Evolutionary conservation across 2,888 invertebrate species (phyloP).

Genomic region (Cephus rjabovi): DNA sequence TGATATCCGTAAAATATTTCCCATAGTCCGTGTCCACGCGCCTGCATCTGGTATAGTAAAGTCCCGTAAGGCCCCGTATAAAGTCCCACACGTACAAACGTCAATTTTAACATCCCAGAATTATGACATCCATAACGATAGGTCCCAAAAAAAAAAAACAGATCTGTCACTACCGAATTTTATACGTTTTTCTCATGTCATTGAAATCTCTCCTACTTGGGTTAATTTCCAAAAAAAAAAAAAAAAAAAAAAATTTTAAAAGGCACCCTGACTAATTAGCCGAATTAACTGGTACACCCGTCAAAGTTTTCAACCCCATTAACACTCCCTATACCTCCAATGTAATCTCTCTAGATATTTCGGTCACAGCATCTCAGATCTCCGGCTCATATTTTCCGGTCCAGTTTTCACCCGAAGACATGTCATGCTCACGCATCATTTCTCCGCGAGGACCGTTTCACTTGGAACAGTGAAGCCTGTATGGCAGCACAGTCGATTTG

Average conservation of each 20-base stretch:
- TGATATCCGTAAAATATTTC: background rate
- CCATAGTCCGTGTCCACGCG: background rate
- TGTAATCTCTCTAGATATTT: background rate
- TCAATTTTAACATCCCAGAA: background rate
- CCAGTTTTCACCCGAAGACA: background rate
- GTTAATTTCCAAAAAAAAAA: no score
- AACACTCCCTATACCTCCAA: background rate
- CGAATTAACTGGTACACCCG: background rate
- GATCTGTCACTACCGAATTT: background rate
- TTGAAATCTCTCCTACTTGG: background rate
- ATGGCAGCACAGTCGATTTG: constrained; percentile 26
- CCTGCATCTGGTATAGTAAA: background rate
- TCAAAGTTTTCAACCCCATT: background rate
- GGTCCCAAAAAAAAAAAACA: background rate
- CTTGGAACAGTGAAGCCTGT: background rate
- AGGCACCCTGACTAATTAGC: background rate
- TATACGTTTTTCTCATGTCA: background rate
- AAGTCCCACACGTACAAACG: background rate
- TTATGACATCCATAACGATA: background rate
- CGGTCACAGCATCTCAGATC: background rate
- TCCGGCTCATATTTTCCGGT: background rate
- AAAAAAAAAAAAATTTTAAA: background rate
- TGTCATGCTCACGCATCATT: constrained; percentile 3
- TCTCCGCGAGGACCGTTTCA: background rate
- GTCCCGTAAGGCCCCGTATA: background rate